Conservation (phyloP, 2,113 vertebrate species). For the Trichechus manatus region DNA sequence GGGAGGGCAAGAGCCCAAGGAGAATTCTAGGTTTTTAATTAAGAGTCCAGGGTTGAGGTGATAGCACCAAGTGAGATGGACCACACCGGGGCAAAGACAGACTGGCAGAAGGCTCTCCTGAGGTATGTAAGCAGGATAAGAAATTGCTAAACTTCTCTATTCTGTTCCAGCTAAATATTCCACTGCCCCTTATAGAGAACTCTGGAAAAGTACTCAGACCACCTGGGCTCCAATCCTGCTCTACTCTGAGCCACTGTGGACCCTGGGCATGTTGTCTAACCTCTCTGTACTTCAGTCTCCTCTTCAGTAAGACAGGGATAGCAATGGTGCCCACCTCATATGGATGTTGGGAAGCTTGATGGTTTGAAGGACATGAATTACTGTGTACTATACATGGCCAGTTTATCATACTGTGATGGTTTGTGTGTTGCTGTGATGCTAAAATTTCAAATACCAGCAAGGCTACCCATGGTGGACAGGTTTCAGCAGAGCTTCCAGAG, state of each 20-base stretch:
- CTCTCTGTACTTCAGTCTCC: too few species aligned
- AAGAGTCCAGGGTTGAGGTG: accelerated
- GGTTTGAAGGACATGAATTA: accelerated
- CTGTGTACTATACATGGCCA: not conserved
- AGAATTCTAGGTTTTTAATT: accelerated
- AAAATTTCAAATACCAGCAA: too few species aligned
- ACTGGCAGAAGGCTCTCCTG: accelerated
- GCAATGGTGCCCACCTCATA: accelerated
- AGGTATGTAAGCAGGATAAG: accelerated
- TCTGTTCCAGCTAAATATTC: accelerated
- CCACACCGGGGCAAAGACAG: accelerated
- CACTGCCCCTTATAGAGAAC: accelerated
- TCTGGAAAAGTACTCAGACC: too few species aligned
- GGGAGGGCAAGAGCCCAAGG: not conserved
- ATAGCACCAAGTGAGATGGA: not conserved
- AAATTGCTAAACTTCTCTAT: not conserved
- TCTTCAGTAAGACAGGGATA: accelerated
- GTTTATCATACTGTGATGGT: too few species aligned
- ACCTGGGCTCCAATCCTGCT: accelerated
- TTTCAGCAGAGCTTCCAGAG: too few species aligned
- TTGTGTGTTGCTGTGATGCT: too few species aligned
- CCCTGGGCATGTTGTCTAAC: accelerated
- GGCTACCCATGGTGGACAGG: too few species aligned
- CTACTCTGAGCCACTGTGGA: not conserved
- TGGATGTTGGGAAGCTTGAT: accelerated